Evolutionary conservation across 2,888 invertebrate species (phyloP).

Genomic region (Leptinotarsa rubiginosa): DNA sequence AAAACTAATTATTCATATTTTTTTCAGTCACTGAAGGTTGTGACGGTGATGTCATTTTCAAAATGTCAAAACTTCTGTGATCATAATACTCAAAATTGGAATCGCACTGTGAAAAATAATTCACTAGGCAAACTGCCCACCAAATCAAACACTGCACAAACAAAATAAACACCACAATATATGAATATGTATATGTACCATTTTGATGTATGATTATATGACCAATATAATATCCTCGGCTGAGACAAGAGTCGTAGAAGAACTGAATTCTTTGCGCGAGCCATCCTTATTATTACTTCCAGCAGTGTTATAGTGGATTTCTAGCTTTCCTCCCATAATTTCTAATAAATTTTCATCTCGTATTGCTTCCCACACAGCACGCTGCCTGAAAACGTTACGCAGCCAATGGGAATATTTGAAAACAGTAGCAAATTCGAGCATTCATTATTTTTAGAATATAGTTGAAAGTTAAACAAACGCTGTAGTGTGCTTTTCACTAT

Average conservation of each 20-base stretch:
- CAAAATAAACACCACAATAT: background rate
- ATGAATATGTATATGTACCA: slow-evolving; percentile 35
- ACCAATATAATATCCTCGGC: slow-evolving; percentile 22
- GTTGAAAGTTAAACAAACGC: slow-evolving; percentile 46
- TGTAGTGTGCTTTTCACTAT: slow-evolving; percentile 38
- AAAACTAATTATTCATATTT: no score
- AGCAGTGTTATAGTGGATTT: slow-evolving; percentile 62
- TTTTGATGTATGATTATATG: slow-evolving; percentile 29
- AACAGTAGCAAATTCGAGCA: slow-evolving; percentile 55
- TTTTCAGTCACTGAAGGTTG: background rate
- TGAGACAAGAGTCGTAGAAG: slow-evolving; percentile 41
- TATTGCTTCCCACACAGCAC: slow-evolving; percentile 52
- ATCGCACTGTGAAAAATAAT: slow-evolving; percentile 11
- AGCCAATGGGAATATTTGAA: slow-evolving; percentile 50
- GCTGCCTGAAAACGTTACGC: slow-evolving; percentile 39
- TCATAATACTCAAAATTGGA: background rate
- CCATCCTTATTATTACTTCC: slow-evolving; percentile 52
- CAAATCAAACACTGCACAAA: slow-evolving; percentile 12
- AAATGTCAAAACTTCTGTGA: background rate
- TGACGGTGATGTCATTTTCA: background rate
- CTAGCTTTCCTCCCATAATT: slow-evolving; percentile 56
- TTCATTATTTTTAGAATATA: slow-evolving; percentile 56
- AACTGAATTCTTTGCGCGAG: slow-evolving; percentile 42
- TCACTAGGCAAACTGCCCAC: background rate
- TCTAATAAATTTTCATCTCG: slow-evolving; percentile 57